phyloP scores from a whole-genome alignment of 2,888 invertebrate genomes.

The Autographa gamma region DNA sequence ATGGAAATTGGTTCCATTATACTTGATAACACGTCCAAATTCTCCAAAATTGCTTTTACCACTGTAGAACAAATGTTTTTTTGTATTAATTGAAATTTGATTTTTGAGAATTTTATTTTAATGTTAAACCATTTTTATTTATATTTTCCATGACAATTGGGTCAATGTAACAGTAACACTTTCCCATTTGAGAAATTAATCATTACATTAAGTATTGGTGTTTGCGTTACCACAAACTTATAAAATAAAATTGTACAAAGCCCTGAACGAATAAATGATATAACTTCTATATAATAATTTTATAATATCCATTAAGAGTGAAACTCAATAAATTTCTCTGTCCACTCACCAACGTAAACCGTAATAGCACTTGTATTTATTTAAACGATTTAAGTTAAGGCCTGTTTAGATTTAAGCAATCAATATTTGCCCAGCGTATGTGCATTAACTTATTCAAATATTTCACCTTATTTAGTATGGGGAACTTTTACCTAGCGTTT shows the following conservation, averaged over 20 bases:
- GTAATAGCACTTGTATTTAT: conserved; percentile 35
- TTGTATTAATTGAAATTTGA: too few relatives aligned
- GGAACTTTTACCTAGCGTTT: too few relatives aligned
- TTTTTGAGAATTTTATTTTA: too few relatives aligned
- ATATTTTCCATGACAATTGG: too few relatives aligned
- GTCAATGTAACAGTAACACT: not conserved
- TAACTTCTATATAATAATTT: conserved; percentile 19
- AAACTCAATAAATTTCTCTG: conserved; percentile 36
- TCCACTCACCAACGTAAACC: conserved; percentile 23
- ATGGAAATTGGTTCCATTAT: conserved; percentile 81
- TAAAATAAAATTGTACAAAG: conserved; percentile 25
- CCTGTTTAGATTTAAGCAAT: not conserved
- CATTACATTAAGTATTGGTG: not conserved
- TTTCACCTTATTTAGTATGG: not conserved
- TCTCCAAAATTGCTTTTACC: conserved; percentile 80
- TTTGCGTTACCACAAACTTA: conserved; percentile 6
- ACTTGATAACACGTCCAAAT: conserved; percentile 79
- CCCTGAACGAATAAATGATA: conserved; percentile 27
- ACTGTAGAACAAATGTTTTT: conserved; percentile 64
- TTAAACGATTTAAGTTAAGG: conserved; percentile 22
- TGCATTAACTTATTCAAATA: not conserved
- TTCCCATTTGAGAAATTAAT: not conserved
- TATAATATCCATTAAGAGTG: conserved; percentile 35
- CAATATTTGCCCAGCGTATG: not conserved
- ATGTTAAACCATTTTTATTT: too few relatives aligned